These are phyloP conservation scores for Gallinago media DNA, from an alignment of 2,113 vertebrate genomes.

Conservation along the genomic window DNA sequence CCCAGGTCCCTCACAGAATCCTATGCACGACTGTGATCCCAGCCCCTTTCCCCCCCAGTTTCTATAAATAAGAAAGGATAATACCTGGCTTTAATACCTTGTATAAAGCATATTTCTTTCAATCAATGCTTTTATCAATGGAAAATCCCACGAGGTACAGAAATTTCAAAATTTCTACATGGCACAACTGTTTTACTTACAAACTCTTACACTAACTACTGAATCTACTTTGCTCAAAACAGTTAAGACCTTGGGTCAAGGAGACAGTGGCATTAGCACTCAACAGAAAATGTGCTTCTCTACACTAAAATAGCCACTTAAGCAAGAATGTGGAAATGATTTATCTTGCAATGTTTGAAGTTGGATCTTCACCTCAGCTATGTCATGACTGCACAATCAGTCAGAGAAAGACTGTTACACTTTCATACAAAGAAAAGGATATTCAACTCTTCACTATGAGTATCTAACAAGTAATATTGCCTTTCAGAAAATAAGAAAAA, in stretches of 20 bases:
- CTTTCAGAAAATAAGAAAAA: conserved; percentile 70
- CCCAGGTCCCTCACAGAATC: background rate
- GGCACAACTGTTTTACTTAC: conserved; percentile 52
- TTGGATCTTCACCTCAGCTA: conserved; percentile 73
- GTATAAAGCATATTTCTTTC: background rate
- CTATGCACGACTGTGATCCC: background rate
- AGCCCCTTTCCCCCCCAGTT: background rate
- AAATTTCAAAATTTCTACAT: background rate
- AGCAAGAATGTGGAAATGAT: conserved; percentile 91
- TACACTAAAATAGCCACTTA: conserved; percentile 89
- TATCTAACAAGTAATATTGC: conserved; percentile 56
- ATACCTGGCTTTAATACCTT: background rate
- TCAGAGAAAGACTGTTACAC: conserved; percentile 78
- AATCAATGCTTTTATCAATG: background rate
- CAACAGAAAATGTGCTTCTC: conserved; percentile 86
- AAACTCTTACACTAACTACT: conserved; percentile 73
- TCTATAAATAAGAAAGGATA: background rate
- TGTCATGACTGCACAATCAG: conserved; percentile 77
- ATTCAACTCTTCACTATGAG: conserved; percentile 29
- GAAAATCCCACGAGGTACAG: background rate
- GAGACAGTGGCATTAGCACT: conserved; percentile 78
- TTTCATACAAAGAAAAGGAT: conserved; percentile 72
- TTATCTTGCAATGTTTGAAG: conserved; percentile 85
- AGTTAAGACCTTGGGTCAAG: conserved; percentile 88
- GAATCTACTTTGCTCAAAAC: conserved; percentile 82